Evolutionary conservation across 2,888 invertebrate genomes (phyloP).

Genomic region (Tinea pellionella): DNA sequence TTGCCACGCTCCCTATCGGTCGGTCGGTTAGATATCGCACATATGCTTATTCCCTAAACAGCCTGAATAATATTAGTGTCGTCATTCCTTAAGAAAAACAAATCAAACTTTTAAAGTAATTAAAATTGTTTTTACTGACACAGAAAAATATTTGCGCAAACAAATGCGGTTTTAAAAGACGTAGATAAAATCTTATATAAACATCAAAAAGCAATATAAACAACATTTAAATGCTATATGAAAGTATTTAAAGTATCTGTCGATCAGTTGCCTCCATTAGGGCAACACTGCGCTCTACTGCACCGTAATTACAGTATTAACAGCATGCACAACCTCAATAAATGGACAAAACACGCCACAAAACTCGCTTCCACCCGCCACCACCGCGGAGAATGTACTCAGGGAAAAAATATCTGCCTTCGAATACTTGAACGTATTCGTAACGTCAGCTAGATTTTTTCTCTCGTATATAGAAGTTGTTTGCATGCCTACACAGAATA

Average conservation of each 20-base stretch:
- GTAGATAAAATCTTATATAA: background rate
- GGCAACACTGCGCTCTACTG: conserved; percentile 24
- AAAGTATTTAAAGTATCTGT: conserved; percentile 20
- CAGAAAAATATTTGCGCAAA: background rate
- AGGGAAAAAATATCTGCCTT: background rate
- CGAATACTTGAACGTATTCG: conserved; percentile 3
- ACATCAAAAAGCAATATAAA: background rate
- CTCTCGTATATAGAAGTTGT: conserved; percentile 9
- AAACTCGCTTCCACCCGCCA: conserved; percentile 24
- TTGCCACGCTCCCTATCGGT: background rate
- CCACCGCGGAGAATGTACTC: conserved; percentile 20
- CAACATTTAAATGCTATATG: conserved; percentile 8
- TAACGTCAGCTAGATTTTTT: conserved; percentile 7
- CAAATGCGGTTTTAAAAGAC: background rate
- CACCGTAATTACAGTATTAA: conserved; percentile 43
- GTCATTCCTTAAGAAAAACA: too few species aligned
- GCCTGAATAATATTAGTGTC: too few species aligned
- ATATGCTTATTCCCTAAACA: too few species aligned
- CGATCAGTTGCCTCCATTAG: conserved; percentile 31
- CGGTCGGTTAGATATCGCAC: too few species aligned
- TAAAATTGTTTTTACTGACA: background rate
- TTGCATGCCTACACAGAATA: conserved; percentile 5
- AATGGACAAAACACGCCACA: conserved; percentile 45
- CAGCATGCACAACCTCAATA: conserved; percentile 34
- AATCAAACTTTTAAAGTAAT: too few species aligned